Conservation (phyloP, 2,797 vertebrate species). For the Acomys russatus region DNA sequence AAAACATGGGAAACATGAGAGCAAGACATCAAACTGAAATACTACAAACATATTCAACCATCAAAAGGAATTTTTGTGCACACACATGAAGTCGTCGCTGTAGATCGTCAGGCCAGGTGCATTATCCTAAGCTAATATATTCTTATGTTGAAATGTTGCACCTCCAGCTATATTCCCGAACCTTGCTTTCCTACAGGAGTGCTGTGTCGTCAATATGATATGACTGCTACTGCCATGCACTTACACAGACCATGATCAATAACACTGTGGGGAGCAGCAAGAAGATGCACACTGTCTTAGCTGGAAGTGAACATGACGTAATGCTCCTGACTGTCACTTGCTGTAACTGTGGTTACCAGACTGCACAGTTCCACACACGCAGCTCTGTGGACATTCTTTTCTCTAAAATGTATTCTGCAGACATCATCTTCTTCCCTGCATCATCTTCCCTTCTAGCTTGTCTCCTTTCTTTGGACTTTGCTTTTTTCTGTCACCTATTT, state of each 20-base stretch:
- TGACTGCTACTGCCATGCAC: neutral
- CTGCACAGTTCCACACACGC: neutral
- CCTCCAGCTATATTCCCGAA: neutral
- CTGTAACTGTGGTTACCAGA: neutral
- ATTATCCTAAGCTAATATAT: neutral
- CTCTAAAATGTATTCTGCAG: neutral
- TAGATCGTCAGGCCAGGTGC: neutral
- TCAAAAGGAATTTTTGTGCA: neutral
- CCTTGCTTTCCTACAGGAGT: constrained; percentile 12
- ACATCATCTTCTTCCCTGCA: neutral
- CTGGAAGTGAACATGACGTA: constrained; percentile 35
- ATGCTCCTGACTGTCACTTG: constrained; percentile 8
- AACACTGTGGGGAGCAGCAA: neutral
- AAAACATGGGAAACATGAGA: constrained; percentile 25
- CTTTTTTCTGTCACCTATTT: neutral
- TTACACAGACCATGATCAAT: neutral
- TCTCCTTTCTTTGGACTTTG: neutral
- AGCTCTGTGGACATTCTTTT: constrained; percentile 18
- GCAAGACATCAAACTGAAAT: neutral
- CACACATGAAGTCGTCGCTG: neutral
- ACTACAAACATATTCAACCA: neutral
- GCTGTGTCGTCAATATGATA: neutral
- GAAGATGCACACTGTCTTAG: neutral
- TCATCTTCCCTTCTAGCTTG: neutral
- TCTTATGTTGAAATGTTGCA: neutral